Base-by-base conservation (phyloP, 2,113 vertebrate species). In the Gorsachius goisagi region DNA sequence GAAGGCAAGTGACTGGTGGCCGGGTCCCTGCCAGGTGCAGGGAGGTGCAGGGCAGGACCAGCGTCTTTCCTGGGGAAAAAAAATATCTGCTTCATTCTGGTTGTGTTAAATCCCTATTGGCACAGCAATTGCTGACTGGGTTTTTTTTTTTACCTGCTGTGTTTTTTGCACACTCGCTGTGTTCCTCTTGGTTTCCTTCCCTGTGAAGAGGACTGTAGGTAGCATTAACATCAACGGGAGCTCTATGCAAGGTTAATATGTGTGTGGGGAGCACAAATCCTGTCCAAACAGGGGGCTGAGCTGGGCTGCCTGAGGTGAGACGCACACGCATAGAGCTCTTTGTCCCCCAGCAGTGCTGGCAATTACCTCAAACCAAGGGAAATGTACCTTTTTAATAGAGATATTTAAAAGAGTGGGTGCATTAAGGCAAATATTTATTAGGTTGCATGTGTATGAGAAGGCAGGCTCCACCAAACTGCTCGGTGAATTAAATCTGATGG, bases 391-490 rank as follows among this genome's bases (percentile, higher is more conserved):
- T 91, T 72, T 12, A 63, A 92, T 59, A 83, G 77, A 67, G 55
- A 27, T 4, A 3, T 84, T 90, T 88, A 47, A 89, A 91, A 73
- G 50, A 75, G 77, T 50, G 66, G 63, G 89, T 20, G 78, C 66
- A 22, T 93, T 74, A 91, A 93, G 88, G 88, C 83, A 93, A 93
- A 47, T 77, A 82, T 82, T 91, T 91, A 62, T 95, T 69, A 52
- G 92, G 35, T 64, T 59, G 20, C 6, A 1, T 44, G 74, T 63
- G 62, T 93, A 64, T 89, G 52, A 76, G 80, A 77, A 87, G 75
- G 23, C 75, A 88, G 69, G 85, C 63, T 86, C 91, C 30, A 44
- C 83, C 41, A 37, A 66, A 27, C 66, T 68, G 44, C 88, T 94
- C 9, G 1, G 58, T 80, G 93, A 89, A 85, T 93, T 76, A 84